Evolutionary conservation across 2,113 vertebrate species (phyloP), one percentile per base, ranked within the genome.

Genomic region (Rhizomys pruinosus): DNA sequence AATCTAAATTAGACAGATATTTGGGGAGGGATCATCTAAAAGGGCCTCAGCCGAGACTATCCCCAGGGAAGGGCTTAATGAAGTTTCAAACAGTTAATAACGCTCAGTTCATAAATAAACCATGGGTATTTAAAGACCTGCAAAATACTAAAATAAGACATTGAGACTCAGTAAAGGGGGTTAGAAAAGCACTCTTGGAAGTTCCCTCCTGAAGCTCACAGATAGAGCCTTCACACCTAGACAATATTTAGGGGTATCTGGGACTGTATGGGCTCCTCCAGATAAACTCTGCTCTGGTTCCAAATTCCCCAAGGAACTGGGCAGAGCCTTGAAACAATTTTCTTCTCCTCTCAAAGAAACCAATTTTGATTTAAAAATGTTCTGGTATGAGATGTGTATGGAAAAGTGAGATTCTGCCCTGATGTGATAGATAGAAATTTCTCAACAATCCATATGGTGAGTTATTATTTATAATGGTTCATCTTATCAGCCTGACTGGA

Each of bases 71-170:
- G 87, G 94, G 97, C 92, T 97, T 97, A 97, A 97, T 97, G 97
- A 97, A 97, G 97, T 97, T 97, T 97, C 93, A 94, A 92, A 96
- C 94, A 96, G 97, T 97, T 97, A 97, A 97, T 97, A 97, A 97
- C 87, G 80, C 77, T 94, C 87, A 74, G 96, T 97, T 96, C 97
- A 97, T 97, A 97, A 97, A 97, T 97, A 97, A 97, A 97, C 92
- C 96, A 97, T 96, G 96, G 68, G 13, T 88, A 87, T 89, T 97
- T 97, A 97, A 97, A 97, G 96, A 93, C 89, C 87, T 78, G 80
- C 79, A 93, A 95, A 96, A 96, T 90, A 91, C 93, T 95, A 79
- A 94, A 95, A 94, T 96, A 94, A 94, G 93, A 96, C 59, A 59
- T 84, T 57, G 89, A 80, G 92, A 25, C 27, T 93, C 87, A 72